Evolutionary conservation across 2,113 vertebrate genomes (phyloP).

Genomic region (Clarias batrachus): DNA sequence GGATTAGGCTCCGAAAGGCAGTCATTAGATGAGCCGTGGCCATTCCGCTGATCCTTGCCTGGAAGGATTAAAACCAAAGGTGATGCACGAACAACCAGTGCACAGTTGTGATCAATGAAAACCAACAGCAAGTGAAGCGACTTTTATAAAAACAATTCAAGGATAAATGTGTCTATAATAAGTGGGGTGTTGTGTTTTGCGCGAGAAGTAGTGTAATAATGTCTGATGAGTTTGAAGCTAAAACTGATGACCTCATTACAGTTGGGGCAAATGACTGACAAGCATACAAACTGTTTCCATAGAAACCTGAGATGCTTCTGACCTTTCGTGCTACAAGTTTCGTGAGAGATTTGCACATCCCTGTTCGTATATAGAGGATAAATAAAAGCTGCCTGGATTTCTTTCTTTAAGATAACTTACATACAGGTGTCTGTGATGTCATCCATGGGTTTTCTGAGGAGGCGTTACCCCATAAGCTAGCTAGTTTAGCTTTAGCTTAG

Average conservation of each 20-base stretch:
- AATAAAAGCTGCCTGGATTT: background rate
- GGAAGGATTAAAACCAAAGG: background rate
- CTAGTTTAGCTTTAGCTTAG: no score
- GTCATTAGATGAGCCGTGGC: slow-evolving; percentile 15
- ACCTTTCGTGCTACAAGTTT: slow-evolving; percentile 35
- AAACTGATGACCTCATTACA: background rate
- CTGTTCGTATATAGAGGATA: slow-evolving; percentile 39
- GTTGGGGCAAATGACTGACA: background rate
- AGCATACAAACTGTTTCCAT: slow-evolving; percentile 49
- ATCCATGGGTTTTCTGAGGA: no score
- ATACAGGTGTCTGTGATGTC: background rate
- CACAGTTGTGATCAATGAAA: background rate
- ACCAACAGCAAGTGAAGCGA: background rate
- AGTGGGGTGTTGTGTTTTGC: background rate
- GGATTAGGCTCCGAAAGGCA: background rate
- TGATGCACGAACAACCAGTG: background rate
- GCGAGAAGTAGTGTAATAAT: background rate
- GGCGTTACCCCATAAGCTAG: no score
- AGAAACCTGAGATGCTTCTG: slow-evolving; percentile 56
- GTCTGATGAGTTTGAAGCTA: background rate
- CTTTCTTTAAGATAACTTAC: background rate
- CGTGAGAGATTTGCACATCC: slow-evolving; percentile 51
- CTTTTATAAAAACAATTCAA: background rate
- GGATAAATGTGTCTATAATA: background rate
- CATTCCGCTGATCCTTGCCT: background rate